Evolutionary conservation across 2,888 invertebrate genomes (phyloP).

Genomic region (Ischnus inquisitorius): DNA sequence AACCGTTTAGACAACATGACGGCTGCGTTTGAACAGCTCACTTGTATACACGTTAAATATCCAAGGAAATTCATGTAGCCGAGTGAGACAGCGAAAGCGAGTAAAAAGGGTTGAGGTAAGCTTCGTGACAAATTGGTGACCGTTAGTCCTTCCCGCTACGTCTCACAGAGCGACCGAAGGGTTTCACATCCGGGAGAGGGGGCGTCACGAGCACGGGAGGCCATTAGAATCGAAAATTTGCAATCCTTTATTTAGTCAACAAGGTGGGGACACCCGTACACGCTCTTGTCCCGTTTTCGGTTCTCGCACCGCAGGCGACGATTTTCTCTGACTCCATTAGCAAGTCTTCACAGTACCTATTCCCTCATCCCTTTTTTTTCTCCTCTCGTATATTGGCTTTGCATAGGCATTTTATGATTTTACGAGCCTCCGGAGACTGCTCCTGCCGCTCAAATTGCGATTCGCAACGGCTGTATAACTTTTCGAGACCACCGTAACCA

Average conservation of each 20-base stretch:
- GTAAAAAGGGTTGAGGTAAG: constrained; percentile 66
- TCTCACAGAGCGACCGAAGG: constrained; percentile 57
- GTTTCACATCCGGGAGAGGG: constrained; percentile 34
- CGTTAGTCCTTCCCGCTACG: constrained; percentile 68
- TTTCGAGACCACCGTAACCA: constrained; percentile 37
- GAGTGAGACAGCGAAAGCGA: constrained; percentile 37
- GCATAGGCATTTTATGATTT: constrained; percentile 51
- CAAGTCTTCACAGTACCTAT: constrained; percentile 26
- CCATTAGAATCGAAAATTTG: constrained; percentile 75
- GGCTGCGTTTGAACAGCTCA: constrained; percentile 15
- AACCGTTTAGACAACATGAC: constrained; percentile 11
- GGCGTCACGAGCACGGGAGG: constrained; percentile 55
- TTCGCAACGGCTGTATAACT: constrained; percentile 68
- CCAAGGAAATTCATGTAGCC: constrained; percentile 33
- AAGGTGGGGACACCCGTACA: constrained; percentile 78
- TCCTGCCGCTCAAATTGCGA: constrained; percentile 71
- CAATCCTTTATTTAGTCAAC: constrained; percentile 84
- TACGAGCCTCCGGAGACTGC: constrained; percentile 71
- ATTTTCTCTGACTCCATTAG: constrained; percentile 69
- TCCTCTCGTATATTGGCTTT: constrained; percentile 1
- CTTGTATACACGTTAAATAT: constrained; percentile 14
- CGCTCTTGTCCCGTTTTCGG: constrained; percentile 54
- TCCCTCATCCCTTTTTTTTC: constrained; percentile 9
- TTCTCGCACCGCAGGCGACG: constrained; percentile 57
- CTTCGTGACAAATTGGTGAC: constrained; percentile 78